Percentiles rank a stretch among this genome's conserved stretches.
Evolutionary conservation across 2,797 vertebrate species (phyloP).

Genomic region (Urophycis tenuis): DNA sequence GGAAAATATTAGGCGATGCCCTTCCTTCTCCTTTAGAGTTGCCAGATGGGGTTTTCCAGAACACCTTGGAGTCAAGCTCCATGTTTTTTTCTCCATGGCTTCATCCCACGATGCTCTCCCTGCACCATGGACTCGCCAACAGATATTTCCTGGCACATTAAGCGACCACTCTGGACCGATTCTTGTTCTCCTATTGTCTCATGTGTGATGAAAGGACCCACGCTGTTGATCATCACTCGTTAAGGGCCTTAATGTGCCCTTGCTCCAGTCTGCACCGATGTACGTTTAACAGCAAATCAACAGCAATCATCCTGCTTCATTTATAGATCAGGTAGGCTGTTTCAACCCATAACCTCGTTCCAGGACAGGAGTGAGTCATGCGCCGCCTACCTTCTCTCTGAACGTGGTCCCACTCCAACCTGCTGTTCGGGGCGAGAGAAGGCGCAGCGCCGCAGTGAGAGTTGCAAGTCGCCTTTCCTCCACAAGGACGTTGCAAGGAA

Average conservation of each 20-base stretch:
- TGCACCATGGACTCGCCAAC: not conserved
- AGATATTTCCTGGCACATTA: not conserved
- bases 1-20: not conserved
- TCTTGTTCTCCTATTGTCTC: too few species aligned
- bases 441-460: not conserved
- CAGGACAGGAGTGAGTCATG: not conserved
- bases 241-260: not conserved
- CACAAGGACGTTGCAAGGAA: not conserved
- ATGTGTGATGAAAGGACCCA: not conserved
- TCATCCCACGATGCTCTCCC: too few species aligned
- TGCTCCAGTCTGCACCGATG: not conserved
- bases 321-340: not conserved
- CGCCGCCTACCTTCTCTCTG: not conserved
- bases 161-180: not conserved
- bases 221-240: not conserved
- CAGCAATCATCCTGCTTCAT: not conserved
- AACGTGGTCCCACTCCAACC: not conserved
- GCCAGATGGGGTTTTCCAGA: not conserved
- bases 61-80: too few species aligned
- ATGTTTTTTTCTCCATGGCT: not conserved
- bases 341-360: not conserved
- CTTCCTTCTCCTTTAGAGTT: not conserved
- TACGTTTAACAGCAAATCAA: not conserved
- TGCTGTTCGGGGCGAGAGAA: not conserved
- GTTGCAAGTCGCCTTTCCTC: not conserved